phyloP scores from a whole-genome alignment of 2,113 vertebrate genomes.

The Periophthalmodon schlosseri region DNA sequence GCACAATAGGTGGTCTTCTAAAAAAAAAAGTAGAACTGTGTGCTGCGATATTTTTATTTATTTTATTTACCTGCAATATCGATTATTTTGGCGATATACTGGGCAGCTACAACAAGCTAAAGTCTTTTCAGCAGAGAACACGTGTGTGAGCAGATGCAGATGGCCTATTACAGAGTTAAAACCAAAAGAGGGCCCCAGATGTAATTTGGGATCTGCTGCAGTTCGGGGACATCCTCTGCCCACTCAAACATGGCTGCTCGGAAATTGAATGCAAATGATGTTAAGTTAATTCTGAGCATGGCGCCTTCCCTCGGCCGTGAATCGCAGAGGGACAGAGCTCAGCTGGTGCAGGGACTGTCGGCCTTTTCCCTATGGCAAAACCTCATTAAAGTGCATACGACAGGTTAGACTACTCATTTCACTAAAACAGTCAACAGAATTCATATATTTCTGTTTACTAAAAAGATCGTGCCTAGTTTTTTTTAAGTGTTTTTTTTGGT shows the following conservation, averaged over 20 bases:
- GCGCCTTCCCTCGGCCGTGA: conserved; percentile 22
- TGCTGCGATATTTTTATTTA: no score
- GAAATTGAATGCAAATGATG: conserved; percentile 53
- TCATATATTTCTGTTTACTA: no score
- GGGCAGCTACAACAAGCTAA: no score
- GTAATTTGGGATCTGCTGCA: conserved; percentile 26
- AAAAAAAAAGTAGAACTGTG: no score
- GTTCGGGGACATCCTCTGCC: conserved; percentile 30
- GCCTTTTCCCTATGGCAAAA: conserved; percentile 24
- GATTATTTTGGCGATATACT: no score
- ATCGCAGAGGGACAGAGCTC: conserved; percentile 43
- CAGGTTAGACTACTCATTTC: no score
- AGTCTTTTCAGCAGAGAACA: background rate
- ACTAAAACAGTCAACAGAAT: no score
- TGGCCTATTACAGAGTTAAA: background rate
- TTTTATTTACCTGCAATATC: no score
- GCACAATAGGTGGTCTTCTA: no score
- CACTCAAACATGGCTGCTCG: conserved; percentile 49
- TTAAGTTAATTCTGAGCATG: conserved; percentile 37
- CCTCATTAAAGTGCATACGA: conserved; percentile 21
- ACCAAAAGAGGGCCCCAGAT: background rate
- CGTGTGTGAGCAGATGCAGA: background rate
- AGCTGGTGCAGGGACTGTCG: conserved; percentile 36
- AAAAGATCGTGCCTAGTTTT: no score
- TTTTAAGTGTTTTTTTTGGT: no score